phyloP scores from a whole-genome alignment of 2,113 vertebrate genomes.

The Xiphophorus maculatus region DNA sequence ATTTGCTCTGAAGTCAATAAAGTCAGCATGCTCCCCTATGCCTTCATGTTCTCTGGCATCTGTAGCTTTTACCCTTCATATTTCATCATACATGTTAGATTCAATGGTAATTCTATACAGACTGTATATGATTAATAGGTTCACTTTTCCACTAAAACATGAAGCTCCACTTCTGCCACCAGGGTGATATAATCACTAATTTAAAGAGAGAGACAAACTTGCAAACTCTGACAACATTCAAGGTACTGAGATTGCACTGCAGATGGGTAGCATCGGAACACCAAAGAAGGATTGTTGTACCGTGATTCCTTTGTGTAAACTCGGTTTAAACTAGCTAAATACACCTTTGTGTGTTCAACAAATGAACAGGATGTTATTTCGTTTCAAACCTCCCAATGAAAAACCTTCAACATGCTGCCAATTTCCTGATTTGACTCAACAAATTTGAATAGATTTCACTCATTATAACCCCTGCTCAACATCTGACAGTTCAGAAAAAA shows the following conservation, averaged over 20 bases:
- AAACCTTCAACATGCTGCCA: slow-evolving; percentile 10
- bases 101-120: no score
- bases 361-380: background rate
- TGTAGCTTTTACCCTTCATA: no score
- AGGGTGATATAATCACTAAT: no score
- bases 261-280: background rate
- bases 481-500: background rate
- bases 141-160: no score
- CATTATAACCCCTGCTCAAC: background rate
- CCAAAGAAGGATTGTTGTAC: background rate
- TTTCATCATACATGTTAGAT: no score
- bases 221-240: background rate
- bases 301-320: background rate
- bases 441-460: slow-evolving; percentile 8
- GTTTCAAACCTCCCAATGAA: slow-evolving; percentile 16
- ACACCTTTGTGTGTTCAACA: background rate
- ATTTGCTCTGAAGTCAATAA: no score
- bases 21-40: no score
- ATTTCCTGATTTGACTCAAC: background rate
- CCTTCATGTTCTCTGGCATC: no score
- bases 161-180: no score
- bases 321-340: background rate
- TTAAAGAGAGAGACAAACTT: no score
- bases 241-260: background rate
- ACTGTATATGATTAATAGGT: no score